Base-by-base conservation (phyloP, 2,113 vertebrate genomes). In the Odontesthes bonariensis region DNA sequence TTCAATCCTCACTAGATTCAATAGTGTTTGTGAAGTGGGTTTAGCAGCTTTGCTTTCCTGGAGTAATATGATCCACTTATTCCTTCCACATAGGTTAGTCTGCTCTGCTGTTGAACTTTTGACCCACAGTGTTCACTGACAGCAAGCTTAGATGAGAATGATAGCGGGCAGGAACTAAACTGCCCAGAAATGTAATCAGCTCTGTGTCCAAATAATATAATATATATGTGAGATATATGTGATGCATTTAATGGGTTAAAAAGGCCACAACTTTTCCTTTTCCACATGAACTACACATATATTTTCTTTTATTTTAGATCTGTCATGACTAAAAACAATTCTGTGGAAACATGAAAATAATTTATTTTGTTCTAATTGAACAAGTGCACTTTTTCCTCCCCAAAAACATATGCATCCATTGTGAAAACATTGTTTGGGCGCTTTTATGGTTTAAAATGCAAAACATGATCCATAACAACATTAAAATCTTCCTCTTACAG, bases 11-110 rank as follows among this genome's bases (percentile, higher is more conserved):
- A 55, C 75, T 73, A 73, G 46, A 62, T 59, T 57, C 59, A 56
- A 69, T 69, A 11, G 54, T 59, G 78, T 84, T 76, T 82, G 61
- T 70, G 56, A 82, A 86, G 76, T 76, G 80, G 70, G 31, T 73
- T 75, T 32, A 32, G 58, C 77, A 73, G 63, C 78, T 75, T 75
- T 83, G 58, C 72, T 77, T 75, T 79, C 69, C 65, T n/a, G 54
- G 61, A 74, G 83, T 69, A 78, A 88, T 46, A 17, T 16, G 61
- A 83, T 80, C 70, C 73, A 47, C 59, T n/a, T 23, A 58, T 68
- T 71, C 55, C 32, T 65, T 68, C 66, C 61, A 71, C 56, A 51
- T 23, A 49, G 65, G 59, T 47, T 59, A 60, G 69, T 53, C 10
- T 71, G 63, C 71, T 69, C 61, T 19, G 72, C 67, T 62, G 33